These are phyloP conservation scores for Argynnis bischoffii DNA, from an alignment of 2,888 invertebrate genomes.

Conservation along the genomic window DNA sequence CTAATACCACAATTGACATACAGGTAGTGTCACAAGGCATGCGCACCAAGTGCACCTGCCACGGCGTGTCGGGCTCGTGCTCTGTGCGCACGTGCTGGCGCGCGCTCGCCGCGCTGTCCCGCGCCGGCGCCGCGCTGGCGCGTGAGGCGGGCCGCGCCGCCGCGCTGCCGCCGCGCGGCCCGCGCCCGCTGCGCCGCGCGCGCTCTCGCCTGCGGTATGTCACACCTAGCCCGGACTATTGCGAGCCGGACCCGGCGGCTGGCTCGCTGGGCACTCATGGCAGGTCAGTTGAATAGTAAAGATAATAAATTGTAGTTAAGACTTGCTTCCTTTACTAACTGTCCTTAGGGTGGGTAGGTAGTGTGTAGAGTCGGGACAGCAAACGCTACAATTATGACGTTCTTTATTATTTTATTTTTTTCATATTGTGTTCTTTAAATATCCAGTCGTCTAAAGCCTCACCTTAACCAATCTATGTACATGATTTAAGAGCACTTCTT, in stretches of 20 bases:
- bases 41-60: conserved; percentile 89
- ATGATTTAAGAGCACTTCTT: no score
- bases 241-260: conserved; percentile 86
- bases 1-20: not conserved
- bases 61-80: conserved; percentile 92
- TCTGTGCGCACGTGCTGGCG: conserved; percentile 92
- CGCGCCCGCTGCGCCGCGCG: conserved; percentile 61
- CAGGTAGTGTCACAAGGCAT: conserved; percentile 84
- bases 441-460: no score
- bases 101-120: conserved; percentile 85
- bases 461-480: not conserved
- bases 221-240: conserved; percentile 92
- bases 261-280: conserved; percentile 90
- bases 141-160: conserved; percentile 69
- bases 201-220: conserved; percentile 87
- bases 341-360: no score
- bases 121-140: conserved; percentile 81
- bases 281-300: conserved; percentile 76
- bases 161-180: conserved; percentile 69
- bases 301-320: no score
- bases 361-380: no score
- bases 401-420: no score
- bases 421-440: no score
- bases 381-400: no score
- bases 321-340: no score